Evolutionary conservation across 1,140 invertebrate genomes (phyloP).

Genomic region (Dendroctonus ponderosae): DNA sequence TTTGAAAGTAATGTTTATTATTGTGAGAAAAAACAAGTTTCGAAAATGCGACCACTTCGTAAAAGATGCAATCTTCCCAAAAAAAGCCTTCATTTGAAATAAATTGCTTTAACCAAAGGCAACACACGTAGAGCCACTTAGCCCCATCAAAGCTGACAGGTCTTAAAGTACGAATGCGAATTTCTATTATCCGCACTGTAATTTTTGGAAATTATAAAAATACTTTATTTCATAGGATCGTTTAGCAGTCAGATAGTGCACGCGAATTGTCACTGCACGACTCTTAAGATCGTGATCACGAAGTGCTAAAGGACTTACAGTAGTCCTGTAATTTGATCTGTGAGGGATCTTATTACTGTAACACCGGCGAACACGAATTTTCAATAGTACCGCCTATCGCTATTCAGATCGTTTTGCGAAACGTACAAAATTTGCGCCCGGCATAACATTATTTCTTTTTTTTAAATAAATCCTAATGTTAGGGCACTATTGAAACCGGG

Average conservation of each 20-base stretch:
- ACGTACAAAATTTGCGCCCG: slow-evolving; percentile 21
- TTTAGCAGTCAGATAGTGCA: slow-evolving; percentile 26
- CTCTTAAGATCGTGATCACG: slow-evolving; percentile 34
- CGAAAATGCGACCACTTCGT: too few relatives aligned
- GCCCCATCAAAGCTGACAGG: neutral
- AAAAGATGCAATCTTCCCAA: too few relatives aligned
- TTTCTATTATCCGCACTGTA: slow-evolving; percentile 17
- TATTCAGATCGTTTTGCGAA: slow-evolving; percentile 21
- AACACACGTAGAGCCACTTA: slow-evolving; percentile 23
- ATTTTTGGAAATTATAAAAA: slow-evolving; percentile 33
- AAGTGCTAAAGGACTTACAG: slow-evolving; percentile 35
- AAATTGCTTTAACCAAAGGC: slow-evolving; percentile 14
- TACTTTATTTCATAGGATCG: slow-evolving; percentile 27
- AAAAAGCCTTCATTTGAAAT: neutral
- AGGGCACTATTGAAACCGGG: slow-evolving; percentile 14
- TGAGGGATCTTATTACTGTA: slow-evolving; percentile 29
- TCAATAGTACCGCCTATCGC: slow-evolving; percentile 30
- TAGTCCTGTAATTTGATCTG: slow-evolving; percentile 36
- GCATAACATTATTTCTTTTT: slow-evolving; percentile 25
- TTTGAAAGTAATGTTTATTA: too few relatives aligned
- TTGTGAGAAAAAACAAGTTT: too few relatives aligned
- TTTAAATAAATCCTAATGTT: slow-evolving; percentile 28
- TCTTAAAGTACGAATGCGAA: too few relatives aligned
- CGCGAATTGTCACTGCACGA: slow-evolving; percentile 35
- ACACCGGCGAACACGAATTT: slow-evolving; percentile 29